Base-by-base conservation (phyloP, 2,888 invertebrate genomes). In the Torymus auratus region DNA sequence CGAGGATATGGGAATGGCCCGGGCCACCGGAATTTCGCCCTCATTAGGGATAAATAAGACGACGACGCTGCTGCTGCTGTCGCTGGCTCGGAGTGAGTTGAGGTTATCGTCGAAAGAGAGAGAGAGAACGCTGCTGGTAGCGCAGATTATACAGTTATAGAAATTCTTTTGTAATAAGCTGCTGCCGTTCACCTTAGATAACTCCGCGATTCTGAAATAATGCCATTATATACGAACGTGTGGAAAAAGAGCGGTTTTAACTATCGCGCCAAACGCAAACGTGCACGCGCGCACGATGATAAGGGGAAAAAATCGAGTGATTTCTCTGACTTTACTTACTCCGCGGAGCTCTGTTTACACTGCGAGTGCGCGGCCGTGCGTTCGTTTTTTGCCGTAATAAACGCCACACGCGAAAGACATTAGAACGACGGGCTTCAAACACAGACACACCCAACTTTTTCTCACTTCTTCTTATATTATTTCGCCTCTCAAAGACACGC, bases 311-410 rank as follows among this genome's bases (percentile, higher is more conserved):
- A 64, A 17, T n/a, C 17, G 50, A 65, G 58, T 20, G 20, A 23
- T n/a, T 55, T 28, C 15, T 14, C 41, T 74, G 14, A 23, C 5
- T 13, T 23, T 56, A 41, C 68, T 69, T 56, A 41, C 23, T 28
- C 55, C 15, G 41, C 14, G 2, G n/a, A n/a, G 62, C 53, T 28
- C 7, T 70, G 60, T 62, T 70, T 69, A 62, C 28, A 56, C 53
- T 60, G 62, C 4, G 3, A 15, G 55, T 28, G 20, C 20, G 20
- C 28, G 3, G 28, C 3, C 3, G 2, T 28, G 28, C 55, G 70
- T 77, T 77, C 56, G 65, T 20, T 64, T 77, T 69, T 71, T 77
- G 64, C 64, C 5, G n/a, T 56, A 65, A 71, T 71, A 77, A 64
- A 58, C 15, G 15, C 55, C 23, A 58, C 23, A 58, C n/a, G 61